phyloP scores from a whole-genome alignment of 2,797 vertebrate species.

The Pipistrellus nathusii region DNA sequence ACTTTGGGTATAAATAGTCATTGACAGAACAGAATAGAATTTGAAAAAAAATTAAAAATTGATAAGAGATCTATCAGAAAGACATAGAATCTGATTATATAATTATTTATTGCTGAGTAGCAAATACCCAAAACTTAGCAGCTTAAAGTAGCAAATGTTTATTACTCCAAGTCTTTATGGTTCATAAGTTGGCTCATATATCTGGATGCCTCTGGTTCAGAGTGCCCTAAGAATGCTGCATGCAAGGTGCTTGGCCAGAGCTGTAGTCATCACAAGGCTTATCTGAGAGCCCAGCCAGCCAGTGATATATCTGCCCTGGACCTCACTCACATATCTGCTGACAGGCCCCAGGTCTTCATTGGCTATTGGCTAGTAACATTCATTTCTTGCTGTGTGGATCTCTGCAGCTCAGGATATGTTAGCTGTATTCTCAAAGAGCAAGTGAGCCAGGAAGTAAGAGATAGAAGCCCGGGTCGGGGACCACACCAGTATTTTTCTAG shows the following conservation, averaged over 20 bases:
- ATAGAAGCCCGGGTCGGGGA: not conserved
- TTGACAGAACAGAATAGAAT: not conserved
- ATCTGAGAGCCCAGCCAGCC: not conserved
- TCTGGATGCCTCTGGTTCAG: not conserved
- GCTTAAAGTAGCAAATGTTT: not conserved
- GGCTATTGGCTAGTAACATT: not conserved
- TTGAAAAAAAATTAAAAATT: not conserved
- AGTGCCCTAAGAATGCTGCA: not conserved
- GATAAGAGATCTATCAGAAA: not conserved
- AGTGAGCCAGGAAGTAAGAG: not conserved
- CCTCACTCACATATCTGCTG: not conserved
- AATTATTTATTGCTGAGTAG: not conserved
- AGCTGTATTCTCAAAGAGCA: not conserved
- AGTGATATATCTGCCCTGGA: rapidly evolving
- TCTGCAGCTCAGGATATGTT: not conserved
- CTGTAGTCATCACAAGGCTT: not conserved
- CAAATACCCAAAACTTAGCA: not conserved
- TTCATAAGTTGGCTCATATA: not conserved
- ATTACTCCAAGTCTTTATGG: not conserved
- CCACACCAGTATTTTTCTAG: not conserved
- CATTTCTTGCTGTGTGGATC: not conserved
- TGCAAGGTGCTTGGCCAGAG: not conserved
- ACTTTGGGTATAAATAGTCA: not conserved
- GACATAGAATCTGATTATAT: not conserved
- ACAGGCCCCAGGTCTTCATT: not conserved